These are phyloP conservation scores for Drosophila novamexicana DNA, from an alignment of 1,140 invertebrate species.

Conservation along the genomic window DNA sequence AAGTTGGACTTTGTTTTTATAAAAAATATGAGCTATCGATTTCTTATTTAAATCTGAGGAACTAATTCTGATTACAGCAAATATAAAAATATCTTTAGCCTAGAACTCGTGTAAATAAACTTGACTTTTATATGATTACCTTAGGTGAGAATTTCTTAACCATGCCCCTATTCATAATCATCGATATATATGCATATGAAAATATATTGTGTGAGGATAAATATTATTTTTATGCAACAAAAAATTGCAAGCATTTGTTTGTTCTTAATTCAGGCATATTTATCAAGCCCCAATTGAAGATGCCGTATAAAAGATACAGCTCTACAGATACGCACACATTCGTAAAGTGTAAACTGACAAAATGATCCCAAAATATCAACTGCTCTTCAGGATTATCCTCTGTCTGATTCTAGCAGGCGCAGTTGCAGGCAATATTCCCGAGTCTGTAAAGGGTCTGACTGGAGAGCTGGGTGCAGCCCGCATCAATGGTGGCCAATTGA, in stretches of 20 bases:
- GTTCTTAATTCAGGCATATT: neutral
- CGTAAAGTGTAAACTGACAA: neutral
- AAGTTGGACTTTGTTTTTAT: no score
- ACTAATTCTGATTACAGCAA: no score
- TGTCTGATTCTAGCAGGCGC: neutral
- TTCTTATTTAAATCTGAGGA: no score
- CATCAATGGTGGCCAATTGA: conserved; percentile 71
- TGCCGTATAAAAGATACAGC: conserved; percentile 7
- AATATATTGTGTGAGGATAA: neutral
- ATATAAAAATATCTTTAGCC: neutral
- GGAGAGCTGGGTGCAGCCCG: conserved; percentile 21
- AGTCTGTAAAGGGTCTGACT: neutral
- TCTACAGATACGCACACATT: neutral
- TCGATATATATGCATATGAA: neutral
- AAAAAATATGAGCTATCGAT: no score
- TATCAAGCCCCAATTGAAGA: neutral
- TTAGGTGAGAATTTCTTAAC: no score
- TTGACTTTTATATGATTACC: neutral
- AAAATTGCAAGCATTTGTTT: neutral
- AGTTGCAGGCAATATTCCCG: neutral
- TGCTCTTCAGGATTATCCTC: neutral
- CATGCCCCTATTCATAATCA: neutral
- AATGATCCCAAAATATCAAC: conserved; percentile 17
- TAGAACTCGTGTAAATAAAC: neutral
- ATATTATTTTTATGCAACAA: no score